phyloP scores from a whole-genome alignment of 1,140 invertebrate genomes.

The Dendroctonus valens region DNA sequence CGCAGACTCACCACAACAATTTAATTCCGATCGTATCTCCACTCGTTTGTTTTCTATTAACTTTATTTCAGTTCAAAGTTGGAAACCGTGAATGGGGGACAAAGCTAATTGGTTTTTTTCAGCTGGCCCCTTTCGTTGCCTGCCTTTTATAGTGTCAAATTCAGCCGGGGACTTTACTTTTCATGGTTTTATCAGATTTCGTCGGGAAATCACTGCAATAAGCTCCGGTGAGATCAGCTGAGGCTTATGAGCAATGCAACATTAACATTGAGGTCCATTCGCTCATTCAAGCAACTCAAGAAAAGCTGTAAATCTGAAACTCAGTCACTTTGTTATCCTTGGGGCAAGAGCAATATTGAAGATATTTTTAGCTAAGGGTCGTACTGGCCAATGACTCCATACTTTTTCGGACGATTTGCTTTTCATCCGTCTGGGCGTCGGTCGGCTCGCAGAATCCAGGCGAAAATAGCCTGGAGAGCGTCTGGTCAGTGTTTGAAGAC shows the following conservation, averaged over 20 bases:
- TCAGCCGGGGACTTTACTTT: neutral
- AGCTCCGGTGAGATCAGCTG: no score
- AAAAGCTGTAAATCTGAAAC: no score
- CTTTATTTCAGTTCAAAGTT: constrained; percentile 37
- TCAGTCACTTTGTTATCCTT: no score
- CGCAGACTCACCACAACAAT: constrained; percentile 34
- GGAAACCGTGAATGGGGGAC: constrained; percentile 35
- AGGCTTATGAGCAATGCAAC: no score
- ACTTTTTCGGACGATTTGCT: constrained; percentile 20
- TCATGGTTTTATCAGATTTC: no score
- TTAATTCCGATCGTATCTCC: constrained; percentile 37
- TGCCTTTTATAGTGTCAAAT: constrained; percentile 4
- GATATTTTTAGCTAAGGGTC: neutral
- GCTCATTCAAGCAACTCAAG: no score
- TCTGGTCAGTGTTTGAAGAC: constrained; percentile 39
- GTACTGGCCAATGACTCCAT: constrained; percentile 25
- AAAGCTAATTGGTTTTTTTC: constrained; percentile 37
- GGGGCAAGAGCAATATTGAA: no score
- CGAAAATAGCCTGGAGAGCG: constrained; percentile 33
- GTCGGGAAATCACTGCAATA: no score
- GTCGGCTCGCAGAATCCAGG: constrained; percentile 21
- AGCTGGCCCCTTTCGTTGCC: constrained; percentile 1
- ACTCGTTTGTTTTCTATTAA: constrained; percentile 38
- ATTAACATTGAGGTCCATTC: no score
- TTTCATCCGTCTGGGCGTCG: constrained; percentile 26